phyloP scores from a whole-genome alignment of 23 tunicate species.

The Botrylloides violaceus region DNA sequence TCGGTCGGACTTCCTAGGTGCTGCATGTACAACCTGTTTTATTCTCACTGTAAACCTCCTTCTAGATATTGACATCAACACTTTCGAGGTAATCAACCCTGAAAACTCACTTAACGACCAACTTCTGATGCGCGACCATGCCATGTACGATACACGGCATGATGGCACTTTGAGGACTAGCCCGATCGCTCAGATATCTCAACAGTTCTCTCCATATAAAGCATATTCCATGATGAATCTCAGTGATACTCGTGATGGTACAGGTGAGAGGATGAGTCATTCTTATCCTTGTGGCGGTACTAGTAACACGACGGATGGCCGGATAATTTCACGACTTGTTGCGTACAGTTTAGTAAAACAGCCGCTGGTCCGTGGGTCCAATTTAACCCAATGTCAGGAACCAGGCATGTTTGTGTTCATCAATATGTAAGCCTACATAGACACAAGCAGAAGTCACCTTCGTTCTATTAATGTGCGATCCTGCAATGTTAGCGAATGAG shows the following conservation, averaged over 20 bases:
- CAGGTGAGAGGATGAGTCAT: background rate
- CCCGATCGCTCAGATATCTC: background rate
- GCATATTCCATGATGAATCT: constrained; percentile 75
- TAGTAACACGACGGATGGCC: background rate
- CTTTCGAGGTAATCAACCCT: background rate
- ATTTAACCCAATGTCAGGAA: no score
- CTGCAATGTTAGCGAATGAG: no score
- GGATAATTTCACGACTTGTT: no score
- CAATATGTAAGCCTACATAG: background rate
- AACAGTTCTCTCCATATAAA: constrained; percentile 19
- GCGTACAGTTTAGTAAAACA: no score
- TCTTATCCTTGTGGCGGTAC: background rate
- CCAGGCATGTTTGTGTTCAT: background rate
- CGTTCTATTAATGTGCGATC: no score
- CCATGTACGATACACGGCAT: background rate
- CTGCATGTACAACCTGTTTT: background rate
- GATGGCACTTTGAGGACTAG: background rate
- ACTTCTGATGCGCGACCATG: background rate
- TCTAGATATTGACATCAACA: background rate
- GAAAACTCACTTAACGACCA: background rate
- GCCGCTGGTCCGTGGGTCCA: no score
- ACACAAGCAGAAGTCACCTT: no score
- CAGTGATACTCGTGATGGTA: background rate
- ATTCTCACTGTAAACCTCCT: background rate
- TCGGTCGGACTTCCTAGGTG: no score